phyloP scores from a whole-genome alignment of 2,888 invertebrate genomes.

The Magallana nippona region DNA sequence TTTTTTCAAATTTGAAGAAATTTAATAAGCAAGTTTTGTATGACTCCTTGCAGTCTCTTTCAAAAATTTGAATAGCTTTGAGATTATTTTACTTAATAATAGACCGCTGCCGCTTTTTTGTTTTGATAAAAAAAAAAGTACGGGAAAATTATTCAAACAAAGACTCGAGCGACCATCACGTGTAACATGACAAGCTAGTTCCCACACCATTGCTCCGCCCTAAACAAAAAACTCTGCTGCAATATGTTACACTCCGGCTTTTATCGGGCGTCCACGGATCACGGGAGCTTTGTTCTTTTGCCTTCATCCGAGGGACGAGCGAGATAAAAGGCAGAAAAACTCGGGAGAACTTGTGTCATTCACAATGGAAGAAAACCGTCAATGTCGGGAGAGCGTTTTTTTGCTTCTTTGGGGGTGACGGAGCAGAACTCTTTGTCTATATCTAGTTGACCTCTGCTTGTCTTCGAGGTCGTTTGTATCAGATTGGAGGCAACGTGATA shows the following conservation, averaged over 20 bases:
- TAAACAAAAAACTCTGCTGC: background rate
- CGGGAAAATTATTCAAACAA: conserved; percentile 29
- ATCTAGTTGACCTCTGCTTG: conserved; percentile 5
- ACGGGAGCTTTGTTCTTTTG: background rate
- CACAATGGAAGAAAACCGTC: background rate
- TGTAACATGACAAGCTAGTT: conserved; percentile 15
- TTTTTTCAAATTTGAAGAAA: background rate
- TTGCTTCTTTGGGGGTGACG: conserved; percentile 4
- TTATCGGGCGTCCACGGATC: background rate
- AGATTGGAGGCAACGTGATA: background rate
- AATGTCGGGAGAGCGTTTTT: background rate
- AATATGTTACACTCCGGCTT: conserved; percentile 16
- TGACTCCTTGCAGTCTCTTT: background rate
- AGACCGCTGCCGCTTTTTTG: background rate
- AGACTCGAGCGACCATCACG: background rate
- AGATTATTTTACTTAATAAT: background rate
- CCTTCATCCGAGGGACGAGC: background rate
- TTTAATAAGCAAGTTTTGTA: background rate
- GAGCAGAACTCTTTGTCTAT: conserved; percentile 13
- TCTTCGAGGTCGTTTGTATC: conserved; percentile 10
- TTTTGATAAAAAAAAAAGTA: conserved; percentile 3
- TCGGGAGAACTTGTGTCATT: conserved; percentile 15
- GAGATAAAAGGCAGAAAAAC: background rate
- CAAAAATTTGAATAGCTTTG: background rate
- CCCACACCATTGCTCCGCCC: conserved; percentile 9